Evolutionary conservation across 2,888 invertebrate genomes (phyloP), one percentile per base, ranked within the genome.

Genomic region (Polyommatus iphigenia): DNA sequence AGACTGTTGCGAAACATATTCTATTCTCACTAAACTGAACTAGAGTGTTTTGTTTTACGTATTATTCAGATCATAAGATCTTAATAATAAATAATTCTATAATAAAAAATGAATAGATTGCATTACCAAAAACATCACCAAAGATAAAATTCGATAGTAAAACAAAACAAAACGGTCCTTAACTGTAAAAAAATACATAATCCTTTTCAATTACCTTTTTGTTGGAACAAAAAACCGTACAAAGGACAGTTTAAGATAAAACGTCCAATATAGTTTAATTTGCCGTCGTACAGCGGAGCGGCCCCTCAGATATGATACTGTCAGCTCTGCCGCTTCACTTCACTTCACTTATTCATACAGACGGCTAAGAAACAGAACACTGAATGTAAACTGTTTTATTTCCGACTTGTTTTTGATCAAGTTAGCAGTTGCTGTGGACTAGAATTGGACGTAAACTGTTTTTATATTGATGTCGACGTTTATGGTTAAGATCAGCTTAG

Each of bases 241-340:
- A 89, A 88, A 90, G 88, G 89, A 90, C 24, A 77, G 77, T 67
- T 29, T 46, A 46, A 67, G 62, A 67, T 54, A 29, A 89, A 89
- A 88, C 86, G 89, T 91, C 90, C 90, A 92, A 93, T 93, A 93
- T 91, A 92, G 89, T 92, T 91, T 89, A 87, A 92, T 92, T 91
- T 90, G 86, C 84, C 87, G 90, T 89, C 90, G 88, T 87, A 87
- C 84, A 81, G 84, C 83, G 83, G 84, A 85, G 83, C 84, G 81
- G 85, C 80, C 84, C 82, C 81, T 82, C 83, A 86, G 88, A 89
- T 89, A 89, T 89, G 90, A 91, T 91, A 91, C 90, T 90, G 91
- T 91, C 91, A 88, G 87, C 84, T 80, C 82, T 82, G 85, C 87
- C 83, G 91, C 86, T 90, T 85, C 90, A 88, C 84, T 88, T 87